Base-by-base conservation (phyloP, 2,113 vertebrate genomes). In the Lamprologus tigripictilis region DNA sequence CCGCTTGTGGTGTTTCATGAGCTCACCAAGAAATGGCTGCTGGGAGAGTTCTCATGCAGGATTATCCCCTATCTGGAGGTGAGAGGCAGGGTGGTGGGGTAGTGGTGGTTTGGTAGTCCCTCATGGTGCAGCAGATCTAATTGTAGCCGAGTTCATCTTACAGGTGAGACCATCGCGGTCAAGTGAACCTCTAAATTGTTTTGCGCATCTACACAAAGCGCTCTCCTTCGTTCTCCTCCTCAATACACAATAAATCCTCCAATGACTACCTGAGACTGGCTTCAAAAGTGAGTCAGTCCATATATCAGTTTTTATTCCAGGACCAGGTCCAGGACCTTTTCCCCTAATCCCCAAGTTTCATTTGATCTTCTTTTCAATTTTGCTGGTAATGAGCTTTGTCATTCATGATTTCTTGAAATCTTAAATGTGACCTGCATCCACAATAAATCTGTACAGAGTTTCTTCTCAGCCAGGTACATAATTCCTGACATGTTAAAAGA, bases 31-130 rank as follows among this genome's bases (percentile, higher is more conserved):
- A 97, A 97, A 91, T 99, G 98, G 98, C 97, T 99, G 84, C 95
- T 99, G 85, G 99, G 98, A 17, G 97, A 98, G 85, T 97, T 99
- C 91, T 98, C 98, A 23, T 99, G 99, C 96, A 99, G 97, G 96
- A 97, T 99, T 66, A 96, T 99, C 89, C 98, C 99, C 9, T 99
- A 99, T 91, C 97, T 99, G 87, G 98, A 99, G 98, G 99, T 99
- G 97, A 97, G 84, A 8, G 9, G 66, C 26, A 4, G 7, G 28
- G 5, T 14, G 13, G 7, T 28, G 47, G 12, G 53, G 13, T 80
- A 21, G 76, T 80, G 12, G 8, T 35, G 49, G n/a, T 54, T 35
- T 63, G 58, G 17, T 63, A n/a, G 31, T 12, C 4, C 19, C 31
- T n/a, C 1, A 10, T 53, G 28, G 68, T 47, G 42, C 8, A 47